Percentiles rank a stretch among this genome's conserved stretches.
phyloP scores from a whole-genome alignment of 2,888 invertebrate genomes.

The Rugalucina vietnamica region DNA sequence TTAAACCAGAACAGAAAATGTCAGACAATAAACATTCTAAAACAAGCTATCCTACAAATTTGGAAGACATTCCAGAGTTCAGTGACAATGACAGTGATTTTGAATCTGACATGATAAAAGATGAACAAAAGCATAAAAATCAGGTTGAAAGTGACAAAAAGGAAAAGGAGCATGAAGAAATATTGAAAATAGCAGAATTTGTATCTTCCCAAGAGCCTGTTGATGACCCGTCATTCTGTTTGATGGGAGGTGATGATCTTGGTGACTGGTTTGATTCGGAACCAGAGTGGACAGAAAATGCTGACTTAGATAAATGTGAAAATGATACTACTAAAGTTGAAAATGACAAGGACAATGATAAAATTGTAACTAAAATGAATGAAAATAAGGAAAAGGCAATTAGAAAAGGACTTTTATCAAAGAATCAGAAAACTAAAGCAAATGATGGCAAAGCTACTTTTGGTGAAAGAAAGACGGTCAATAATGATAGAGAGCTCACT shows the following conservation, averaged over 20 bases:
- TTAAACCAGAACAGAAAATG: too few relatives aligned
- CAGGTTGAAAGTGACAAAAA: background rate
- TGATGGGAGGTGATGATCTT: slow-evolving; percentile 50
- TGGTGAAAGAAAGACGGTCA: too few relatives aligned
- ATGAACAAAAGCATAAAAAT: background rate
- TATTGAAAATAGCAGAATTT: background rate
- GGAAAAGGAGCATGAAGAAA: background rate
- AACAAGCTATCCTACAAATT: background rate
- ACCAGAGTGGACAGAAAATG: background rate
- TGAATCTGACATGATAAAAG: background rate
- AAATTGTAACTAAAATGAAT: background rate
- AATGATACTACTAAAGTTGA: background rate
- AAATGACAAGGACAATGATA: background rate
- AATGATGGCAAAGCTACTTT: too few relatives aligned
- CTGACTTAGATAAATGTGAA: background rate
- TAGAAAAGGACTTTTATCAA: too few relatives aligned
- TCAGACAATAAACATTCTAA: background rate
- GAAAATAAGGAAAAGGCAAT: background rate
- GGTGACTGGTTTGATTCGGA: slow-evolving; percentile 57
- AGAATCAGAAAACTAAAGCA: too few relatives aligned
- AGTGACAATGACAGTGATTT: background rate
- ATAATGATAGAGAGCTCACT: too few relatives aligned
- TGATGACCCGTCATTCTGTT: slow-evolving; percentile 38
- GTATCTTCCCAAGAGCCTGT: background rate
- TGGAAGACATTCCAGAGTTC: background rate